Base-by-base conservation (phyloP, 2,113 vertebrate genomes). In the Channa maculata region DNA sequence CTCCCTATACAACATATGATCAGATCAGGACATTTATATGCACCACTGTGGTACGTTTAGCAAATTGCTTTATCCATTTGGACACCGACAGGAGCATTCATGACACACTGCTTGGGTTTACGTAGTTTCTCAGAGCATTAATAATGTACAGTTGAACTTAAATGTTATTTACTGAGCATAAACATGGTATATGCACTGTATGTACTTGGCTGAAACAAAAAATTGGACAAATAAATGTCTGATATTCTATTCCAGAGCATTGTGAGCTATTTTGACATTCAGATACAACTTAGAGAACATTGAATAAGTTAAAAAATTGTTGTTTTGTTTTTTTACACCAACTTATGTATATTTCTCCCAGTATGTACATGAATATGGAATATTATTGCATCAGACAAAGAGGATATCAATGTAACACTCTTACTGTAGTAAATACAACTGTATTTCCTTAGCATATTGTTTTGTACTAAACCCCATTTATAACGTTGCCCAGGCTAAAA, bases 161-260 rank as follows among this genome's bases (percentile, higher is more conserved):
- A 79, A 82, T 86, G 82, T 93, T 90, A 92, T 88, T 90, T 85
- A 89, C 75, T 51, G 11, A 84, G 83, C 83, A 89, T 87, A 68
- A 84, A 85, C 82, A 88, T 84, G 52, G 80, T 90, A 89, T 86
- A 85, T 83, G 86, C 89, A 84, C 78, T 77, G 84, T 90, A 85
- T 79, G 86, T 88, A 88, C 83, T 86, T 86, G 89, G 68, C 87
- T 85, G 84, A 85, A 89, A 79, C 65, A 82, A 65, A 72, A 67
- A 83, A 87, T 80, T 64, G 70, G 79, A 79, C 82, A 69, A 77
- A 77, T 76, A 79, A 62, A 79, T 77, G 82, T 86, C 83, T 82
- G 70, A 82, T 85, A 78, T 86, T 91, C 73, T 90, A 72, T 84
- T 86, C 80, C 75, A 81, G 84, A 89, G 86, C 90, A 89, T 89